Evolutionary conservation across 2,113 vertebrate genomes (phyloP), one percentile per base, ranked within the genome.

Genomic region (Dipodomys merriami): DNA sequence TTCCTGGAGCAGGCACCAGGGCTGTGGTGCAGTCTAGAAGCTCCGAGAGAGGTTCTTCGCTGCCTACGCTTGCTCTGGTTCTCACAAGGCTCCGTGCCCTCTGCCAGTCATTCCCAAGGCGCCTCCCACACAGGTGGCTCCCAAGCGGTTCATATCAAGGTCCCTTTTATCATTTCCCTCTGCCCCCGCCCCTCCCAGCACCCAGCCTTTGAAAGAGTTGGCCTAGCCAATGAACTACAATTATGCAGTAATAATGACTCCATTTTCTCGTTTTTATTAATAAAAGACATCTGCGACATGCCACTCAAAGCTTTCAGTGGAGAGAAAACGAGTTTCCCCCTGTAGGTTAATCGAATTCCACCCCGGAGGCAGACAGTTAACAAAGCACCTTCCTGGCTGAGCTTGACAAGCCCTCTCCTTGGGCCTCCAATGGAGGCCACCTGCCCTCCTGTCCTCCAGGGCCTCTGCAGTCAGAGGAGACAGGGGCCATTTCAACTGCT

Each of bases 201-300:
- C 91, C 94, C 69, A 20, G 78, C 73, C 95, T 96, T 92, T 96
- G 93, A 94, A 95, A 94, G 94, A 85, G 71, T 62, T 85, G 90
- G 93, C 90, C 91, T 90, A 93, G 88, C 84, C 91, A 93, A 95
- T 39, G 85, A 94, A 80, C 96, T 88, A 84, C 91, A 96, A 95
- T 95, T 95, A 95, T 79, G 74, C 88, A 30, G 88, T 94, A 87
- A 95, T 95, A 95, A 96, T 90, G 88, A 95, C 91, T 95, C 94
- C 68, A 77, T 92, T 96, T 94, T 96, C 93, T 96, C n/a, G 2
- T 91, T 96, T 71, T 94, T 96, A 93, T 96, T 96, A 96, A 97
- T 95, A 95, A 92, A 93, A 94, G 91, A 95, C 95, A 95, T 72
- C 90, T 82, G 88, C 1, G 6, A 78, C 62, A 27, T 65, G 95